Base-by-base conservation (phyloP, 2,113 vertebrate species). In the Uria lomvia region DNA sequence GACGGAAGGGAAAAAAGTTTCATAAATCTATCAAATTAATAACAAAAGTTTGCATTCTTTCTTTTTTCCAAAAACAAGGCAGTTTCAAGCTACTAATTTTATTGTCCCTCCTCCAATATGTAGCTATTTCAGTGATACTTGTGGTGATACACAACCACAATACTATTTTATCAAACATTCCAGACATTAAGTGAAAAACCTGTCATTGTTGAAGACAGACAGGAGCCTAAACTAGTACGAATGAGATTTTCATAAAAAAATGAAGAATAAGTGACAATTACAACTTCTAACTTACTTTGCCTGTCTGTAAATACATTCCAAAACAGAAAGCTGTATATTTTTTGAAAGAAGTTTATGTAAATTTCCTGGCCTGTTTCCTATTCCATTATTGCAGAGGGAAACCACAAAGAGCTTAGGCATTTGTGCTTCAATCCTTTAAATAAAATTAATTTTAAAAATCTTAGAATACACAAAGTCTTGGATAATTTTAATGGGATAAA, bases 1-100 rank as follows among this genome's bases (percentile, higher is more conserved):
- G 1, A 9, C 0, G 3, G 24, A 45, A 63, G 8, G 30, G 13
- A 3, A 7, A 26, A 78, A 50, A 11, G 2, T 24, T 81, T 22
- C 49, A 14, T 22, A 56, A 32, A 74, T 42, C 15, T 66, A 32
- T 74, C 11, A 62, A 66, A 66, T 73, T 24, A 55, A 55, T 72
- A 13, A 8, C 5, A 55, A 86, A 63, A 20, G 1, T 36, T 65
- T 85, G 3, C 6, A 66, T 88, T 74, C 17, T n/a, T 92, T 88
- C 36, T 86, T 83, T 72, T 77, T 78, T 58, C 34, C 38, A 38
- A 52, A 78, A 49, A 1, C 17, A 56, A 49, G 0, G 58, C 23
- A 43, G 15, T 70, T 90, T 76, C 55, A 80, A 23, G 29, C 8
- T 49, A 38, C 30, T 79, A 17, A n/a, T 40, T 71, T 79, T 29